Evolutionary conservation across 2,113 vertebrate species (phyloP).

Genomic region (Recurvirostra avosetta): DNA sequence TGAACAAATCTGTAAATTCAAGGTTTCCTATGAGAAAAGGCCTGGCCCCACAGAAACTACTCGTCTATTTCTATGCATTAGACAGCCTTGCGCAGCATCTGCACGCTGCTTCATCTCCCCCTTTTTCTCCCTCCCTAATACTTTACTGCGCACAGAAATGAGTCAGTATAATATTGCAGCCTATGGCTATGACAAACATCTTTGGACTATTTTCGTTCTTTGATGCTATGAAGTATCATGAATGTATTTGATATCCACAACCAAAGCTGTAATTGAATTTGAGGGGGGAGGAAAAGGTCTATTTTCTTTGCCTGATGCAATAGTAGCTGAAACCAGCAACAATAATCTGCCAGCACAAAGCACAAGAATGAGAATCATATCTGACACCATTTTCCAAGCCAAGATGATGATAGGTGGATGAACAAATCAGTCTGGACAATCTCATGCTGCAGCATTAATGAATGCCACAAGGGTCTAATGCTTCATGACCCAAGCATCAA

Average conservation of each 20-base stretch:
- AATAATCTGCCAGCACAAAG: neutral
- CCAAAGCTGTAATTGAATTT: constrained; percentile 35
- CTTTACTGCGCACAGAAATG: neutral
- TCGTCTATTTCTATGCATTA: neutral
- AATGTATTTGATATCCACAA: constrained; percentile 31
- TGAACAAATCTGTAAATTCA: constrained; percentile 26
- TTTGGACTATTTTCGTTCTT: neutral
- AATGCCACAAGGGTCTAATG: neutral
- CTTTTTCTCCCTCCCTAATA: neutral
- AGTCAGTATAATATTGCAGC: constrained; percentile 36
- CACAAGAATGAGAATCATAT: neutral
- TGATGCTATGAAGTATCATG: constrained; percentile 6
- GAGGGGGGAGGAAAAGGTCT: constrained; percentile 14
- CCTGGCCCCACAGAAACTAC: neutral
- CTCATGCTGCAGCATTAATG: neutral
- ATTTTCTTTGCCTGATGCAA: constrained; percentile 1
- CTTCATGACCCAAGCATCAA: neutral
- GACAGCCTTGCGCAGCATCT: neutral
- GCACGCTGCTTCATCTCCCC: neutral
- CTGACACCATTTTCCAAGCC: constrained; percentile 24
- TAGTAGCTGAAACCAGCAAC: neutral
- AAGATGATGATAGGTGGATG: constrained; percentile 11
- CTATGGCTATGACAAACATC: constrained; percentile 26
- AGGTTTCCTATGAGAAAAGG: constrained; percentile 19
- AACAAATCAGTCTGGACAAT: constrained; percentile 36